phyloP scores from a whole-genome alignment of 2,113 vertebrate genomes.

The Callipepla squamata region DNA sequence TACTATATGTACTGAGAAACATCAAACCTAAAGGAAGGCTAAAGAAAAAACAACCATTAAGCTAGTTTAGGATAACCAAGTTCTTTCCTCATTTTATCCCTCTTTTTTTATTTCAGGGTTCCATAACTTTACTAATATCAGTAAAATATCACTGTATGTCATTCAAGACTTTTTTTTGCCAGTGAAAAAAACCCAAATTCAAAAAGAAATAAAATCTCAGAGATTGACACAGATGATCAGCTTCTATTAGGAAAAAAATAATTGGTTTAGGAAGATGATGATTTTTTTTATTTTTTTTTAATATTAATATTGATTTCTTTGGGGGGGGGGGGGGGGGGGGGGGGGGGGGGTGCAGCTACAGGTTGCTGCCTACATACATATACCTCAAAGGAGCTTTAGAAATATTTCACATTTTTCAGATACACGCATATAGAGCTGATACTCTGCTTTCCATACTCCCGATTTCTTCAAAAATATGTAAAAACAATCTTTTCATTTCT shows the following conservation, averaged over 20 bases:
- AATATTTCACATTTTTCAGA: not conserved
- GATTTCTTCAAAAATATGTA: not conserved
- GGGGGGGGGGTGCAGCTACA: not conserved
- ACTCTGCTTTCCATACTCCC: not conserved
- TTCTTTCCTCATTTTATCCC: not conserved
- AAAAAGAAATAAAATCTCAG: not conserved
- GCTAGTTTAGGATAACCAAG: not conserved
- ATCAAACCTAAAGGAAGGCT: not conserved
- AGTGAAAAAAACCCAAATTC: not conserved
- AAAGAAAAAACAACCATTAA: not conserved
- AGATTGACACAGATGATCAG: not conserved
- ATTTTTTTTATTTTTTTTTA: not conserved
- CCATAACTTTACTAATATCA: not conserved
- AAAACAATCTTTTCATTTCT: not conserved
- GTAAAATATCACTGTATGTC: not conserved
- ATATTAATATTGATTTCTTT: not conserved
- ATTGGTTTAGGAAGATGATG: not conserved
- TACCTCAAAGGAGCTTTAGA: not conserved
- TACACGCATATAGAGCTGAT: not conserved
- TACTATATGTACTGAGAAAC: fast-evolving
- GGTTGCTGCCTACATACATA: not conserved
- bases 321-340: not conserved
- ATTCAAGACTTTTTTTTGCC: not conserved
- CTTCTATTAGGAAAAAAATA: not conserved
- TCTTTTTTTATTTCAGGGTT: not conserved